Percentiles rank a stretch among this genome's conserved stretches.
Evolutionary conservation across 2,113 vertebrate genomes (phyloP).

Genomic region (Sander vitreus): DNA sequence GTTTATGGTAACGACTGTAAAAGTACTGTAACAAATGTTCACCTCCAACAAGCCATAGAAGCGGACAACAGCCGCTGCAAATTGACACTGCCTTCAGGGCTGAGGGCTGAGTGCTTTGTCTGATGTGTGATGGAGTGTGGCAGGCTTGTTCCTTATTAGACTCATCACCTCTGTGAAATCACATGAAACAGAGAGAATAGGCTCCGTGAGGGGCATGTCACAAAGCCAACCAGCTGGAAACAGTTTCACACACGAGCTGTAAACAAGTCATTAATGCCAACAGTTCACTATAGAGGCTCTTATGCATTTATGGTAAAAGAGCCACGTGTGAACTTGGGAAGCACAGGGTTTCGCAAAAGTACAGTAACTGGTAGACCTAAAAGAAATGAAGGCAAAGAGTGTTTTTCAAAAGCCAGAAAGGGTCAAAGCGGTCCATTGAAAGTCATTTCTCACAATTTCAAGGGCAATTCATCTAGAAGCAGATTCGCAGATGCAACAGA

Average conservation of each 20-base stretch:
- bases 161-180: constrained; percentile 60
- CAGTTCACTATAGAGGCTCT: constrained; percentile 9
- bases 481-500: constrained; percentile 18
- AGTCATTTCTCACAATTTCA: constrained; percentile 4
- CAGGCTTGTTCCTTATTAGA: constrained; percentile 55
- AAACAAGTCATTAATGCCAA: constrained; percentile 52
- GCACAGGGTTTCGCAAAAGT: neutral
- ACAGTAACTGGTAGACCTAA: neutral
- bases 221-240: constrained; percentile 32
- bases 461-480: neutral
- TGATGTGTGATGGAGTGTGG: constrained; percentile 61
- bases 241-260: constrained; percentile 28
- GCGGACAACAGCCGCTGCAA: constrained; percentile 25
- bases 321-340: neutral
- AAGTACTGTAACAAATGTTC: constrained; percentile 9
- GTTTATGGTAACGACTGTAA: neutral
- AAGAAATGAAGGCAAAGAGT: neutral
- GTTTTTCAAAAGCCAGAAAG: neutral
- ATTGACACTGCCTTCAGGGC: constrained; percentile 49
- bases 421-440: neutral
- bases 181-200: constrained; percentile 47
- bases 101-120: constrained; percentile 41
- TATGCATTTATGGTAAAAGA: constrained; percentile 13
- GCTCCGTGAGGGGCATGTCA: constrained; percentile 36
- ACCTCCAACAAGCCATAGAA: constrained; percentile 11